phyloP scores from a whole-genome alignment of 2,888 invertebrate genomes.

The Mellilla xanthometata region DNA sequence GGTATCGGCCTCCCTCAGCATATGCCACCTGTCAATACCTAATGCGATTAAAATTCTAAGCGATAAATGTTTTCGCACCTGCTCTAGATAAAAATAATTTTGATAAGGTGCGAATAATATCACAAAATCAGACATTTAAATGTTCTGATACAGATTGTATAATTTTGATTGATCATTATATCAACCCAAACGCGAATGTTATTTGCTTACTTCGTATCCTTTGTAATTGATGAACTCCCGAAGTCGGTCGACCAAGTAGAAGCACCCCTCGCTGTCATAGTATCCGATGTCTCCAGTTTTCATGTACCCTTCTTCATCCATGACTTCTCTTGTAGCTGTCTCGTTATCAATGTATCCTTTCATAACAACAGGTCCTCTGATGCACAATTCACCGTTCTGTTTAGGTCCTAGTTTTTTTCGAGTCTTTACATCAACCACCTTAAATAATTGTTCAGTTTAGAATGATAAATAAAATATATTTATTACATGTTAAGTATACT shows the following conservation, averaged over 20 bases:
- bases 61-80: no score
- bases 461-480: no score
- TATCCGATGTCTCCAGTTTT: constrained; percentile 65
- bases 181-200: no score
- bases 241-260: constrained; percentile 61
- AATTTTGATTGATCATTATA: no score
- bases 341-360: constrained; percentile 30
- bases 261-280: constrained; percentile 59
- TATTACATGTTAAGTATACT: neutral
- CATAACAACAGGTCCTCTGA: constrained; percentile 51
- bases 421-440: constrained; percentile 58
- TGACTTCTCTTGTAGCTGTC: constrained; percentile 38
- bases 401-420: constrained; percentile 39
- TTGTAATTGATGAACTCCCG: constrained; percentile 67
- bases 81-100: no score
- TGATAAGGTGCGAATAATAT: no score
- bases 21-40: no score
- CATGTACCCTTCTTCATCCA: constrained; percentile 58
- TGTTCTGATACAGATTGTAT: no score
- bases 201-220: constrained; percentile 70
- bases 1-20: no score
- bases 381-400: constrained; percentile 47
- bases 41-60: no score
- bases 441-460: no score
- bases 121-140: no score